Percentiles rank a stretch among this genome's conserved stretches.
These are phyloP conservation scores for Drosophila orosa DNA, from an alignment of 1,140 invertebrate species.

Conservation along the genomic window DNA sequence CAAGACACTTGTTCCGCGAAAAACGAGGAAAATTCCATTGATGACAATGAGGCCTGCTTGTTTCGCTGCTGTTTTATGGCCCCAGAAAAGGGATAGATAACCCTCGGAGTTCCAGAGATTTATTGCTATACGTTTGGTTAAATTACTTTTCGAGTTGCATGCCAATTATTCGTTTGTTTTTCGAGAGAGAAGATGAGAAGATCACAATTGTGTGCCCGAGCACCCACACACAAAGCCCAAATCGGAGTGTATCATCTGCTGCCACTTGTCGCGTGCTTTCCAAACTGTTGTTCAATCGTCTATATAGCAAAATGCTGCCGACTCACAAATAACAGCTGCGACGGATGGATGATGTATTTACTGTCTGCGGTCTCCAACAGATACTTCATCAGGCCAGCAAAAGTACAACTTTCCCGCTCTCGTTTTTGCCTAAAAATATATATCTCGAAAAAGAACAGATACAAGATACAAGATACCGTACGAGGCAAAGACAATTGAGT, in stretches of 20 bases:
- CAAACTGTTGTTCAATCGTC: constrained; percentile 44
- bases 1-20: constrained; percentile 27
- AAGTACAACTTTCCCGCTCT: constrained; percentile 34
- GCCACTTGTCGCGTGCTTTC: constrained; percentile 46
- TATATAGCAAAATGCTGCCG: constrained; percentile 6
- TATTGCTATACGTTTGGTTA: not conserved
- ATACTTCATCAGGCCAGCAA: constrained; percentile 31
- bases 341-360: constrained; percentile 40
- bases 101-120: constrained; percentile 17
- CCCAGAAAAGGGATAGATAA: constrained; percentile 2
- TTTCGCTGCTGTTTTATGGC: constrained; percentile 12
- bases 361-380: constrained; percentile 13
- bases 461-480: constrained; percentile 12
- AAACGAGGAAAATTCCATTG: constrained; percentile 32
- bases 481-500: constrained; percentile 22
- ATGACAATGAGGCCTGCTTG: constrained; percentile 39
- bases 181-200: constrained; percentile 1
- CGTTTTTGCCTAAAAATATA: constrained; percentile 44
- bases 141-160: constrained; percentile 23
- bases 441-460: constrained; percentile 2
- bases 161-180: constrained; percentile 2
- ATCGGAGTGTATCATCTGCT: constrained; percentile 24
- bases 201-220: constrained; percentile 20
- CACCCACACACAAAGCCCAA: not conserved
- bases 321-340: constrained; percentile 33